Conservation (phyloP, 2,113 vertebrate species). For the Strix aluco region DNA sequence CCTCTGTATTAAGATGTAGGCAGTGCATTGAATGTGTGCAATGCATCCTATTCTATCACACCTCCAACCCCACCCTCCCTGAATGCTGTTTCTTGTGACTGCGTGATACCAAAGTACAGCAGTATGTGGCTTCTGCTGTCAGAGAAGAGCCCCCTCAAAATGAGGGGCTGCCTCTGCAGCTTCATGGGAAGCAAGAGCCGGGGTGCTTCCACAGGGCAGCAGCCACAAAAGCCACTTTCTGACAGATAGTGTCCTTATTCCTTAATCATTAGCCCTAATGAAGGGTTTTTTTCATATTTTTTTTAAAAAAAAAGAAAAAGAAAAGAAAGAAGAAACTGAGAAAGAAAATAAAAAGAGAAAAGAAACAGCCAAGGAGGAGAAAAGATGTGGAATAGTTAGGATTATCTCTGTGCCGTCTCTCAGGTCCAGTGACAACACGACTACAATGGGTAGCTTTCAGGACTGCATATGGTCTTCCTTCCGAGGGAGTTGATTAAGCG, state of each 20-base stretch:
- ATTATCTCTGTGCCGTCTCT: slow-evolving; percentile 75
- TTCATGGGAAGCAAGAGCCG: neutral
- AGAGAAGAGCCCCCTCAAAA: neutral
- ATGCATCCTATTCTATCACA: neutral
- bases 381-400: slow-evolving; percentile 70
- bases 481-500: slow-evolving; percentile 85
- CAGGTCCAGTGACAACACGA: slow-evolving; percentile 75
- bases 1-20: neutral
- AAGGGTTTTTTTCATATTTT: slow-evolving; percentile 50
- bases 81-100: neutral
- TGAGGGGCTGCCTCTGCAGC: neutral
- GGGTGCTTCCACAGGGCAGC: slow-evolving; percentile 1
- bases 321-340: neutral
- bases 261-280: slow-evolving; percentile 70
- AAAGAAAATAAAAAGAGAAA: slow-evolving; percentile 9
- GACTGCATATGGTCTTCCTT: slow-evolving; percentile 85
- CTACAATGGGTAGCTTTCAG: slow-evolving; percentile 82
- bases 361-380: slow-evolving; percentile 13
- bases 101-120: neutral
- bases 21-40: neutral
- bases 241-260: slow-evolving; percentile 35
- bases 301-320: too few relatives aligned
- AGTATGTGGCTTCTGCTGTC: neutral
- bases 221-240: slow-evolving; percentile 54
- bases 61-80: neutral